Conservation (phyloP, 2,113 vertebrate genomes). For the Promerops cafer region DNA sequence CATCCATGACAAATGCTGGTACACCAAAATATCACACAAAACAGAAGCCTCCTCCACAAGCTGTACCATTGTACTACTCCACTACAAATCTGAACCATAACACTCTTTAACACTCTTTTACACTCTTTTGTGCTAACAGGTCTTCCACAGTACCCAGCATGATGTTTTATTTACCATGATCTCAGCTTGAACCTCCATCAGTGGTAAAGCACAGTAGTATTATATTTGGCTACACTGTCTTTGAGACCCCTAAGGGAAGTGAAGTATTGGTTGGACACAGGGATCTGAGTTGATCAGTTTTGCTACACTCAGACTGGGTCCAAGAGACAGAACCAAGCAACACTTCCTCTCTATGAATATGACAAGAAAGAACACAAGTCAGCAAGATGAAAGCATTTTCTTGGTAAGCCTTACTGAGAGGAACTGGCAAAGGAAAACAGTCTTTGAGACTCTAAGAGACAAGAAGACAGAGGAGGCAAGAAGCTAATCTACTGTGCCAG, state of each 20-base stretch:
- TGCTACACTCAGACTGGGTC: background rate
- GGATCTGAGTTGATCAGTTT: background rate
- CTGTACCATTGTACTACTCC: background rate
- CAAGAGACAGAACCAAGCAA: background rate
- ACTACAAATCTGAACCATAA: background rate
- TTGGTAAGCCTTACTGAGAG: background rate
- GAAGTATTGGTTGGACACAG: background rate
- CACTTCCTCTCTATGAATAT: background rate
- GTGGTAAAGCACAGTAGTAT: background rate
- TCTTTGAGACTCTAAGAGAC: background rate
- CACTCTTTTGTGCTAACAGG: background rate
- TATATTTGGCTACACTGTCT: background rate
- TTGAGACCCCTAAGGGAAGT: background rate
- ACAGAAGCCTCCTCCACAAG: background rate
- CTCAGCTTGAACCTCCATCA: background rate
- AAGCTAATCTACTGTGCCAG: background rate
- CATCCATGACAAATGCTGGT: background rate
- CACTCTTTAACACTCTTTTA: background rate
- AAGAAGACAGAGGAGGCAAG: too few species aligned
- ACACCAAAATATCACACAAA: background rate
- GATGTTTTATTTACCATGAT: fast-evolving
- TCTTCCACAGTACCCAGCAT: background rate
- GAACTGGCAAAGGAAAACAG: background rate
- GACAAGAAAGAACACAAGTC: background rate
- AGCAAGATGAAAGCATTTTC: background rate